These are phyloP conservation scores for Morus bassanus DNA, from an alignment of 2,797 vertebrate genomes.

Conservation along the genomic window DNA sequence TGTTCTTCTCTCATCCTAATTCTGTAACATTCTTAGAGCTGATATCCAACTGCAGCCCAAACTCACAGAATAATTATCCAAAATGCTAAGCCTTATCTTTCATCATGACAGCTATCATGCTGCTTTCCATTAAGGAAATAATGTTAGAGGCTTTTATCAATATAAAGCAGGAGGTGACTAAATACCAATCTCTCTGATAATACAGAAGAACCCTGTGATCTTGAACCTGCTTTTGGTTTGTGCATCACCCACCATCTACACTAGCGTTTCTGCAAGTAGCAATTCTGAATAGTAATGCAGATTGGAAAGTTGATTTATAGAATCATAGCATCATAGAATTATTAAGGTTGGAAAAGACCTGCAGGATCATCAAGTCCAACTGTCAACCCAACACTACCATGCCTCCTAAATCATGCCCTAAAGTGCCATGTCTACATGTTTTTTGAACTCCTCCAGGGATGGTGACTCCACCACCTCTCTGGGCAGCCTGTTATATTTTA, in stretches of 20 bases:
- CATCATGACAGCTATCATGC: not conserved
- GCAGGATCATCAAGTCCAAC: too few species aligned
- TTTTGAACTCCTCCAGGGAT: too few species aligned
- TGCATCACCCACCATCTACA: not conserved
- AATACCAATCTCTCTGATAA: not conserved
- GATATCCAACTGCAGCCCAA: conserved; percentile 42
- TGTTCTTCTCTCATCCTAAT: conserved; percentile 56
- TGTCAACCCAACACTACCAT: too few species aligned
- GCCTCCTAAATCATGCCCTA: too few species aligned
- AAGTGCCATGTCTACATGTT: too few species aligned
- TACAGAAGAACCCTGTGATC: not conserved
- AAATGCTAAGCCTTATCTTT: not conserved
- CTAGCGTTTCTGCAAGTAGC: not conserved
- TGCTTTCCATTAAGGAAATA: not conserved
- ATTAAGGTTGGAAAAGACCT: too few species aligned
- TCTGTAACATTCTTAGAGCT: conserved; percentile 43
- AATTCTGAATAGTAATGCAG: not conserved
- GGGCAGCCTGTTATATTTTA: not conserved
- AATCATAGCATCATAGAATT: too few species aligned
- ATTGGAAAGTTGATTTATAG: not conserved
- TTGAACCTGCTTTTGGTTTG: not conserved
- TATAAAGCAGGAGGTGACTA: not conserved
- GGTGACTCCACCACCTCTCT: too few species aligned
- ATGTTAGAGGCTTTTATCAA: not conserved
- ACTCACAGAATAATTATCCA: not conserved